Evolutionary conservation across 2,113 vertebrate species (phyloP), one percentile per base, ranked within the genome.

Genomic region (Chaetura pelagica): DNA sequence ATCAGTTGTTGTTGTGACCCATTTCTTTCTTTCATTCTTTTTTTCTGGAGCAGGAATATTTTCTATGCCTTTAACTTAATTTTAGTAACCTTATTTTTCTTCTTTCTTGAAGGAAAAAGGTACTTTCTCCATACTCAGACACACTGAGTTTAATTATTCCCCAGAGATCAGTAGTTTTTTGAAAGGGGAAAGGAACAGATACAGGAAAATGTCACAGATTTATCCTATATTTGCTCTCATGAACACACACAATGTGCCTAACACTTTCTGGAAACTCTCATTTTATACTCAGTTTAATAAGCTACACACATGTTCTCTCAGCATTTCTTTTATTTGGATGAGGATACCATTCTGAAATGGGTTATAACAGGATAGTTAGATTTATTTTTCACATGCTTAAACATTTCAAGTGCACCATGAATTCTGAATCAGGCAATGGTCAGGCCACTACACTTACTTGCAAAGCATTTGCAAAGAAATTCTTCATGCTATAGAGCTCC

Each of bases 351-450:
- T 83, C 83, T 86, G 58, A 93, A 90, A 87, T 76, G 16, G 19
- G 73, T 89, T 90, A 52, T 49, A 87, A 87, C 57, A 6, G 15
- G 23, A 72, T 52, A 61, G 12, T 82, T 84, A 61, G 26, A 75
- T 75, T 87, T 87, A 67, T 84, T 94, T 93, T 94, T 84, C 52
- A 27, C 26, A 20, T 61, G 5, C 15, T 64, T 74, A 52, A 84
- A 78, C 84, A 81, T 94, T 94, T 82, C 30, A 59, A 91, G 46
- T 75, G 52, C n/a, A 38, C 32, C 49, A 84, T 78, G 63, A 92
- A 88, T 90, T 76, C 8, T 81, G 64, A 92, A 89, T 61, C 57
- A 57, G 64, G 16, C 23, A 71, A 26, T 75, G 87, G 6, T 44
- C 64, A 75, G 57, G 64, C 32, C 57, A 64, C 24, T 51, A 84